Evolutionary conservation across 2,113 vertebrate species (phyloP).

Genomic region (Lamprotornis superbus): DNA sequence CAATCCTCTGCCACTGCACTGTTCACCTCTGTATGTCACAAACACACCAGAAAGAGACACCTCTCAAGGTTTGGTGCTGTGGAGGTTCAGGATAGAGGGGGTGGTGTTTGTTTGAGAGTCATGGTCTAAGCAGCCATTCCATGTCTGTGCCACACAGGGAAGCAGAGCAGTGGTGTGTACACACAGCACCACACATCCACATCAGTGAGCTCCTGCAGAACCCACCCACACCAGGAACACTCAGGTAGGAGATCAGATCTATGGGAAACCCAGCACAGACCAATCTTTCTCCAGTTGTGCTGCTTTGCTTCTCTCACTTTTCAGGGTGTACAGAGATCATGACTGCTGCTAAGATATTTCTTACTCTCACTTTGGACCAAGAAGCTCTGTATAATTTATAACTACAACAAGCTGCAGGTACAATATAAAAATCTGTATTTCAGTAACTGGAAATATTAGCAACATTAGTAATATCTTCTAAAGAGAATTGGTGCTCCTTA

Average conservation of each 20-base stretch:
- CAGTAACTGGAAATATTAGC: neutral
- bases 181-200: neutral
- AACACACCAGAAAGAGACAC: neutral
- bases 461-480: neutral
- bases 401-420: neutral
- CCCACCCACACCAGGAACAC: neutral
- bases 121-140: no score
- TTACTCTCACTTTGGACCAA: neutral
- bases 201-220: neutral
- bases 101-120: neutral
- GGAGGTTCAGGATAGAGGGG: fast-evolving
- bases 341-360: neutral
- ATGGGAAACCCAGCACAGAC: neutral
- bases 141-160: neutral
- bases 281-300: neutral
- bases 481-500: neutral
- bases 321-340: neutral
- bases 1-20: neutral
- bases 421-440: neutral
- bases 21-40: neutral
- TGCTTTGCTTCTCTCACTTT: neutral
- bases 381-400: neutral
- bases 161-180: neutral
- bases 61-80: no score
- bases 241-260: neutral